Evolutionary conservation across 2,113 vertebrate species (phyloP).

Genomic region (Sminthopsis crassicaudata): DNA sequence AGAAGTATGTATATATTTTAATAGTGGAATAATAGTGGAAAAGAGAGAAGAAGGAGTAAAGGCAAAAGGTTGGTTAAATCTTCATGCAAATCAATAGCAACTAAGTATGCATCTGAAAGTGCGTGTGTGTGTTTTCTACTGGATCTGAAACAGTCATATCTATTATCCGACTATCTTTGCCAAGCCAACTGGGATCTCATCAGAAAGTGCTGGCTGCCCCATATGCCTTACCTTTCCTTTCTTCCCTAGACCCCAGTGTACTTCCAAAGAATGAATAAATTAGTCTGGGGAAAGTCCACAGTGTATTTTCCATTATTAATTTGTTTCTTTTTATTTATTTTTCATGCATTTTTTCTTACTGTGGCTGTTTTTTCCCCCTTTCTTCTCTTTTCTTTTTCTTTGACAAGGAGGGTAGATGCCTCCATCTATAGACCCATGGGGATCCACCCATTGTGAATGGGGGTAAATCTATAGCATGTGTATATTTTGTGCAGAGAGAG

Average conservation of each 20-base stretch:
- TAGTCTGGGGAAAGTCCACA: neutral
- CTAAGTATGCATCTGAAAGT: neutral
- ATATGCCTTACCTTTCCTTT: slow-evolving; percentile 9
- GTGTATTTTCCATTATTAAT: slow-evolving; percentile 71
- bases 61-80: slow-evolving; percentile 35
- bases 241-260: neutral
- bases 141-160: neutral
- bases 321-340: slow-evolving; percentile 75
- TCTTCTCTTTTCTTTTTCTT: slow-evolving; percentile 76
- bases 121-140: slow-evolving; percentile 4
- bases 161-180: slow-evolving; percentile 14
- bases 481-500: neutral
- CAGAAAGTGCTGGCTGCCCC: neutral
- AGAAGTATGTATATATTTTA: neutral
- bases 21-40: neutral
- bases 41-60: neutral
- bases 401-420: neutral
- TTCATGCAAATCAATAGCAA: slow-evolving; percentile 50
- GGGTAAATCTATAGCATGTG: neutral
- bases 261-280: slow-evolving; percentile 65
- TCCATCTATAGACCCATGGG: slow-evolving; percentile 1
- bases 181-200: slow-evolving; percentile 6
- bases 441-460: slow-evolving; percentile 23
- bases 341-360: slow-evolving; percentile 52
- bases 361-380: slow-evolving; percentile 10